Base-by-base conservation (phyloP, 2,888 invertebrate genomes). In the Ennomos fuscantarius region DNA sequence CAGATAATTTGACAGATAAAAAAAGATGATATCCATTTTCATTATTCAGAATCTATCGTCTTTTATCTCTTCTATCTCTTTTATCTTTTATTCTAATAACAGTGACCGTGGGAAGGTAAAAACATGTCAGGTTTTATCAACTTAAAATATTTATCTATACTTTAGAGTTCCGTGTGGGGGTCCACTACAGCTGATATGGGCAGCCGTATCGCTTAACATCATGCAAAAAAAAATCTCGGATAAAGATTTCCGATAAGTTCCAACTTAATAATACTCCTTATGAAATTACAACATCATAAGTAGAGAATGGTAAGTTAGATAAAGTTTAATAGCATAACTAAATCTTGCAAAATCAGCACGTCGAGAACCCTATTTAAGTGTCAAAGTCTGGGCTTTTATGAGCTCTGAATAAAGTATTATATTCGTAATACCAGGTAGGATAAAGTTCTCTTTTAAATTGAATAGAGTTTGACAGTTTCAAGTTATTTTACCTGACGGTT, bases 371-470 rank as follows among this genome's bases (percentile, higher is more conserved):
- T 43, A 40, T 43, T 54, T 31, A 35, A 43, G n/a, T 50, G 11
- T 36, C 24, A 48, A 55, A 48, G 33, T 50, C 35, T 33, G 31
- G 31, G 46, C 45, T 43, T 60, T 56, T 53, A 53, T 45, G 9
- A 35, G 37, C 9, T 10, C 32, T 36, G 47, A 43, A 53, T 50
- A 45, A 49, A 55, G 11, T 47, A 13, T 15, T 9, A 39, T 47
- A 43, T 52, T 52, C 37, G 52, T 48, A 57, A 41, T 36, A 49
- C 34, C 44, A 55, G 55, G 53, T 63, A 60, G 13, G 13, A 31
- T 55, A 55, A 70, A 72, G 62, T 72, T 70, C 68, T 61, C 37
- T 52, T 36, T 31, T 11, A 39, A 44, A 40, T 35, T 55, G 39
- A 48, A 55, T 34, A 47, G 5, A 48, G 37, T 55, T 49, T 54